phyloP scores from a whole-genome alignment of 1,140 invertebrate genomes.

The Calliphora vicina region DNA sequence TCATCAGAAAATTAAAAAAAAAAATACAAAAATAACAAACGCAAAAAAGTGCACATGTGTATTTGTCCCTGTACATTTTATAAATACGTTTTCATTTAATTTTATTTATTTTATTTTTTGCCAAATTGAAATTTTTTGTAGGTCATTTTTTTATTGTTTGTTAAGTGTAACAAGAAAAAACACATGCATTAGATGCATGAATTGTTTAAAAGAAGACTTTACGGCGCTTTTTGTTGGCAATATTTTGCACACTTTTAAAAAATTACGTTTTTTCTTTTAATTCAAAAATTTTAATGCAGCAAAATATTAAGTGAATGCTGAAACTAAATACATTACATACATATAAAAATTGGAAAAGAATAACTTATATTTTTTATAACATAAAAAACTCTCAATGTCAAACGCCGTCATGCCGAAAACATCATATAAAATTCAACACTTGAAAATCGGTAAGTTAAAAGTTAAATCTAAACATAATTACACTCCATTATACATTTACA shows the following conservation, averaged over 20 bases:
- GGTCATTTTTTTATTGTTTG: not conserved
- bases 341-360: not conserved
- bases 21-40: not conserved
- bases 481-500: too few species aligned
- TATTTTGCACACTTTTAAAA: not conserved
- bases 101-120: not conserved
- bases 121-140: not conserved
- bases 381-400: not conserved
- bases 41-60: not conserved
- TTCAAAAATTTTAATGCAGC: too few species aligned
- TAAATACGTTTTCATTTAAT: constrained; percentile 3
- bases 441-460: not conserved
- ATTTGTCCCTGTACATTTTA: not conserved
- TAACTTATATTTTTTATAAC: not conserved
- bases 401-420: not conserved
- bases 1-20: constrained; percentile 4
- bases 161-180: not conserved
- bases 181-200: not conserved
- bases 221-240: not conserved
- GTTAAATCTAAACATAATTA: too few species aligned
- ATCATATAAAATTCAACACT: not conserved
- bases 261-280: too few species aligned
- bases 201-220: not conserved
- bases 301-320: not conserved
- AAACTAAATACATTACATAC: not conserved